A percentile compares a stretch with the other conserved stretches of the same genome.
Evolutionary conservation across 2,113 vertebrate species (phyloP).

Genomic region (Suncus etruscus): DNA sequence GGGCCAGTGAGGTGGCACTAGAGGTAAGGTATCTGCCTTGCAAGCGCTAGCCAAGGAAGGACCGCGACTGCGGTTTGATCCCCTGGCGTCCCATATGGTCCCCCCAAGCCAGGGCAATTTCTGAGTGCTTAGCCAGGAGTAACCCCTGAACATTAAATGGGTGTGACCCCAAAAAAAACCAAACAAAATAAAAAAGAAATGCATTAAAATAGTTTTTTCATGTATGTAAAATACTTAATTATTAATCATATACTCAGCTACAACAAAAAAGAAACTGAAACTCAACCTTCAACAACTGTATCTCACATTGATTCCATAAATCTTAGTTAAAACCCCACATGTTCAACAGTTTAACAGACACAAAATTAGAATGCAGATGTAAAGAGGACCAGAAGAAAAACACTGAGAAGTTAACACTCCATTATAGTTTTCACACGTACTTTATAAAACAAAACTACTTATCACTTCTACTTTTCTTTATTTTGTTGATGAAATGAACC

Average conservation of each 20-base stretch:
- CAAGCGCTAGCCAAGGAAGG: too few species aligned
- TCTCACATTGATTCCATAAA: too few species aligned
- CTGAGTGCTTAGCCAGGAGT: too few species aligned
- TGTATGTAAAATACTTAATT: not conserved
- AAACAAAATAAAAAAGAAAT: too few species aligned
- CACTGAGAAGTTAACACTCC: not conserved
- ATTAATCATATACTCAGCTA: not conserved
- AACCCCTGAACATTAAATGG: too few species aligned
- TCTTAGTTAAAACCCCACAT: not conserved
- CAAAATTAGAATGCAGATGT: not conserved
- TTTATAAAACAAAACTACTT: conserved; percentile 47
- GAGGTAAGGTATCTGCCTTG: too few species aligned
- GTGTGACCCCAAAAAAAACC: too few species aligned
- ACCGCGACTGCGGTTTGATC: too few species aligned
- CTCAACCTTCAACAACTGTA: too few species aligned
- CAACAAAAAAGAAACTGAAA: not conserved
- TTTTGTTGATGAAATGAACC: not conserved
- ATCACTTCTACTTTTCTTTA: conserved; percentile 26
- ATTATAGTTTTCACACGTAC: not conserved
- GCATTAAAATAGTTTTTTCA: not conserved
- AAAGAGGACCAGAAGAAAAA: not conserved
- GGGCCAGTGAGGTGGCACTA: too few species aligned
- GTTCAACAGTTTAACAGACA: not conserved
- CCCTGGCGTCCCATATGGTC: too few species aligned
- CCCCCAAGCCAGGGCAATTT: too few species aligned